phyloP scores from a whole-genome alignment of 2,888 invertebrate genomes.

The Papilio protenor region DNA sequence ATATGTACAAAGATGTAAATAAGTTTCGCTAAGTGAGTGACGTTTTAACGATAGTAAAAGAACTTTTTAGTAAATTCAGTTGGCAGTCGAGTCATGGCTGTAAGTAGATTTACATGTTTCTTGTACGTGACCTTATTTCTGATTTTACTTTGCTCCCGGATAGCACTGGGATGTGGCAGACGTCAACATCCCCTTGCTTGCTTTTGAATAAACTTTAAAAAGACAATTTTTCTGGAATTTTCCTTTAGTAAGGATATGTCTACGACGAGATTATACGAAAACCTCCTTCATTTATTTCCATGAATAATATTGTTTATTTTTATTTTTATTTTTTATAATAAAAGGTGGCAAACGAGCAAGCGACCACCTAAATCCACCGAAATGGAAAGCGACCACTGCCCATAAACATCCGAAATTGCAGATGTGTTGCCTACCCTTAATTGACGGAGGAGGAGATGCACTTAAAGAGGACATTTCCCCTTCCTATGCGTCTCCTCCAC shows the following conservation, averaged over 20 bases:
- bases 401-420: no score
- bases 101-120: slow-evolving; percentile 81
- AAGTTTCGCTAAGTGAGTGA: slow-evolving; percentile 45
- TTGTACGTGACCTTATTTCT: slow-evolving; percentile 77
- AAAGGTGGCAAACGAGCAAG: no score
- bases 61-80: slow-evolving; percentile 59
- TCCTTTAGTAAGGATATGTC: neutral
- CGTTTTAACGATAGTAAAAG: slow-evolving; percentile 51
- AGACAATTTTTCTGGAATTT: slow-evolving; percentile 4
- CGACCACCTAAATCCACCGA: no score
- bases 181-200: slow-evolving; percentile 34
- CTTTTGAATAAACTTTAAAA: slow-evolving; percentile 13
- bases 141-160: slow-evolving; percentile 67
- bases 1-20: slow-evolving; percentile 17
- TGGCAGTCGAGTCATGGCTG: slow-evolving; percentile 67
- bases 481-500: no score
- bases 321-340: no score
- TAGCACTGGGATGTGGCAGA: slow-evolving; percentile 59
- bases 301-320: no score
- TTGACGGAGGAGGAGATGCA: no score
- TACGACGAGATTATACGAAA: slow-evolving; percentile 1
- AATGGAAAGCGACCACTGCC: no score
- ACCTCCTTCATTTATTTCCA: no score
- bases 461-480: no score
- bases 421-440: no score